Percentiles rank a stretch among this genome's conserved stretches.
phyloP scores from a whole-genome alignment of 2,888 invertebrate genomes.

The Leistus spinibarbis region DNA sequence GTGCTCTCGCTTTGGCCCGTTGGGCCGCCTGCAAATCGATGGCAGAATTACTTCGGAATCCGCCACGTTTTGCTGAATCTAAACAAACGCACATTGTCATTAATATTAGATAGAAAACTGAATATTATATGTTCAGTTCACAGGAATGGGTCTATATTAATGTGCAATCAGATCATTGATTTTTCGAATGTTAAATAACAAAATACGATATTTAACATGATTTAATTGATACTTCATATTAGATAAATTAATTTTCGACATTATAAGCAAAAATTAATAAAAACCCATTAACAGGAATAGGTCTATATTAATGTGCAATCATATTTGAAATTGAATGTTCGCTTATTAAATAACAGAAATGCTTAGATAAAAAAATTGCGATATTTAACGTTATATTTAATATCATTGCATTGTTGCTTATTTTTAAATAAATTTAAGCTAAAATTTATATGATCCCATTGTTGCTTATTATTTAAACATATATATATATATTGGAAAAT shows the following conservation, averaged over 20 bases:
- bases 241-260: too few species aligned
- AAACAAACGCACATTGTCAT: constrained; percentile 33
- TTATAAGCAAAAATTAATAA: too few species aligned
- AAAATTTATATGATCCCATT: too few species aligned
- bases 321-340: not conserved
- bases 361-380: too few species aligned
- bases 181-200: too few species aligned
- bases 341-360: not conserved
- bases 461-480: not conserved
- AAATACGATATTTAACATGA: too few species aligned
- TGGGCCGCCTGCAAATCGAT: constrained; percentile 92
- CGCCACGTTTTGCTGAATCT: constrained; percentile 58
- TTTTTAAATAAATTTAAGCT: too few species aligned
- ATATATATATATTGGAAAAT: not conserved
- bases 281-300: not conserved
- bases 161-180: too few species aligned
- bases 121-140: not conserved
- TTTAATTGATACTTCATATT: too few species aligned
- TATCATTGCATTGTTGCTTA: too few species aligned
- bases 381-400: too few species aligned
- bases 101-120: not conserved
- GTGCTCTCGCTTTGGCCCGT: constrained; percentile 81
- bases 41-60: constrained; percentile 87
- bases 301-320: not conserved
- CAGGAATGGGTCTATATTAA: not conserved